A percentile compares a stretch with the other conserved stretches of the same genome.
Evolutionary conservation across 2,113 vertebrate genomes (phyloP).

Genomic region (Phalacrocorax aristotelis): DNA sequence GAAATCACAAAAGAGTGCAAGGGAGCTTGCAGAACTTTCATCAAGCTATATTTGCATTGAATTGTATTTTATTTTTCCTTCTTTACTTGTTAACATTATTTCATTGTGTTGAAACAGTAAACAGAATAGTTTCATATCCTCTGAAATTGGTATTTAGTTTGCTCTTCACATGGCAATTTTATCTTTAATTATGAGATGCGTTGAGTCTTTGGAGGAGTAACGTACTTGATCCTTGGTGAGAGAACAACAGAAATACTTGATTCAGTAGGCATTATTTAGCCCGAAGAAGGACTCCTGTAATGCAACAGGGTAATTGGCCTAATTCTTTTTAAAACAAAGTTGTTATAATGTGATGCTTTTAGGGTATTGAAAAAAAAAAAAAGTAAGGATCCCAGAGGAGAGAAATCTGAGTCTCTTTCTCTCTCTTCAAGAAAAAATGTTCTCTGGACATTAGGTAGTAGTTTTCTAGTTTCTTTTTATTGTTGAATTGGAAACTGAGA

Average conservation of each 20-base stretch:
- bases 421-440: neutral
- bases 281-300: neutral
- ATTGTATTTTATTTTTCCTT: neutral
- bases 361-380: neutral
- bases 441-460: neutral
- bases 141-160: neutral
- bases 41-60: neutral
- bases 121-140: neutral
- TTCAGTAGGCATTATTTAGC: neutral
- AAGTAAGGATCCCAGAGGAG: neutral
- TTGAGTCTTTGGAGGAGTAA: neutral
- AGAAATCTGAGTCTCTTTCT: neutral
- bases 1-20: neutral
- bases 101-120: neutral
- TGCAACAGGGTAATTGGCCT: neutral
- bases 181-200: neutral
- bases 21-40: neutral
- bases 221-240: neutral
- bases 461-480: neutral
- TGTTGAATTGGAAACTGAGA: neutral
- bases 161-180: too few relatives aligned
- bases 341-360: neutral
- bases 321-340: neutral
- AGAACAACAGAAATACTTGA: neutral
- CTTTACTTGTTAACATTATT: neutral